Evolutionary conservation across 2,888 invertebrate genomes (phyloP).

Genomic region (Heliothis peltigera): DNA sequence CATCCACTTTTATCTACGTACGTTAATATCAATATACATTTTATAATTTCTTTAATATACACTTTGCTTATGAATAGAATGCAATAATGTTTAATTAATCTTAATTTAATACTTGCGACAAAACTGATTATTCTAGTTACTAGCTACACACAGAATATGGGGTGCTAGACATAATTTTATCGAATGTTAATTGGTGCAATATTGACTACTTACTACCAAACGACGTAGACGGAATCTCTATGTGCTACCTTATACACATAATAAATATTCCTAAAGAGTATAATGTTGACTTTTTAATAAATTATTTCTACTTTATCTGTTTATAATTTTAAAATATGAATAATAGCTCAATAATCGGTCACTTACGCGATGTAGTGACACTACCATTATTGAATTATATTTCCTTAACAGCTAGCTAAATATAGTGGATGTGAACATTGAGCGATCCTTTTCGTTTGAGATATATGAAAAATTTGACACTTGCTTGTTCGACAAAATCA

Average conservation of each 20-base stretch:
- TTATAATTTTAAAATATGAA: slow-evolving; percentile 16
- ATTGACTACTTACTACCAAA: slow-evolving; percentile 58
- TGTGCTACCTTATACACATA: slow-evolving; percentile 52
- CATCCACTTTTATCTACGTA: slow-evolving; percentile 66
- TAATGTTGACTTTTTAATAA: slow-evolving; percentile 27
- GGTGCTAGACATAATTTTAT: slow-evolving; percentile 61
- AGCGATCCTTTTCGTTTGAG: slow-evolving; percentile 9
- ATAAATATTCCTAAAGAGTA: slow-evolving; percentile 44
- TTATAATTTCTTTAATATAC: slow-evolving; percentile 28
- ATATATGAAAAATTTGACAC: slow-evolving; percentile 29
- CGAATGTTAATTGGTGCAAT: slow-evolving; percentile 64
- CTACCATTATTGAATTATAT: slow-evolving; percentile 38
- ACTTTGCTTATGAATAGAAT: slow-evolving; percentile 41
- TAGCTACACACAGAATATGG: slow-evolving; percentile 58
- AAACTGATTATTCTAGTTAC: slow-evolving; percentile 54
- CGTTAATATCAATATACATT: slow-evolving; percentile 9
- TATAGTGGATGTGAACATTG: slow-evolving; percentile 55
- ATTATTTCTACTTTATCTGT: slow-evolving; percentile 28
- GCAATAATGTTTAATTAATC: slow-evolving; percentile 48
- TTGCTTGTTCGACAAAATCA: slow-evolving; percentile 34
- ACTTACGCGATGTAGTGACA: slow-evolving; percentile 17
- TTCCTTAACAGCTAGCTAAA: slow-evolving; percentile 38
- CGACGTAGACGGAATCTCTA: slow-evolving; percentile 57
- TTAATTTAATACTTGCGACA: slow-evolving; percentile 47
- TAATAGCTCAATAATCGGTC: slow-evolving; percentile 41